Conservation (phyloP, 2,888 invertebrate species). For the Alloplasta piceator region DNA sequence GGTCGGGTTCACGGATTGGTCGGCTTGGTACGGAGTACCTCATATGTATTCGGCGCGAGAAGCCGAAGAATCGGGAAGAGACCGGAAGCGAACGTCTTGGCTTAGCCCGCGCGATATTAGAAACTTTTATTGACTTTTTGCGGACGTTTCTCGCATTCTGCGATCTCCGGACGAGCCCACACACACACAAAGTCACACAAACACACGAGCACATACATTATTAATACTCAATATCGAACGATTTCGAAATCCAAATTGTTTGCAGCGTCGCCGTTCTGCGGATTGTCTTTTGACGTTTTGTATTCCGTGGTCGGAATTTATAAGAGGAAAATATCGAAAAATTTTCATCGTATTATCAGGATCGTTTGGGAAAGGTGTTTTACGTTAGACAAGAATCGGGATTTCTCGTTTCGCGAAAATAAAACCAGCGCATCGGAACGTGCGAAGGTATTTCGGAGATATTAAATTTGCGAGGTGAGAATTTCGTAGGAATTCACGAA, state of each 20-base stretch:
- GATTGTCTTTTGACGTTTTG: slow-evolving; percentile 6
- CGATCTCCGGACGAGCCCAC: slow-evolving; percentile 2
- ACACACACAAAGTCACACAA: neutral
- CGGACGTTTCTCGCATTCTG: slow-evolving; percentile 34
- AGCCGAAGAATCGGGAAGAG: neutral
- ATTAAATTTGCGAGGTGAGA: neutral
- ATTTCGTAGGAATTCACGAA: neutral
- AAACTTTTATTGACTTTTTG: slow-evolving; percentile 64
- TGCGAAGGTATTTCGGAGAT: neutral
- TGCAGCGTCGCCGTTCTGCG: neutral
- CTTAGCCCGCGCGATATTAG: slow-evolving; percentile 48
- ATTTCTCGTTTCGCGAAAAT: neutral
- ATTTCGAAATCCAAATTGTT: slow-evolving; percentile 26
- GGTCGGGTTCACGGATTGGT: too few relatives aligned
- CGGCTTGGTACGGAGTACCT: too few relatives aligned
- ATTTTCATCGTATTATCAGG: too few relatives aligned
- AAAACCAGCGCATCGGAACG: neutral
- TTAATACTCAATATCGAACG: neutral
- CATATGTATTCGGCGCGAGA: neutral
- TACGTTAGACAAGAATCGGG: neutral
- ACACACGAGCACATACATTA: neutral
- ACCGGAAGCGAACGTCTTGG: slow-evolving; percentile 13
- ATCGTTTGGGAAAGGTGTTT: neutral
- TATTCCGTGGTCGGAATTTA: slow-evolving; percentile 34
- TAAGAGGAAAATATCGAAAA: neutral